Evolutionary conservation across 2,797 vertebrate genomes (phyloP).

Genomic region (Vultur gryphus): DNA sequence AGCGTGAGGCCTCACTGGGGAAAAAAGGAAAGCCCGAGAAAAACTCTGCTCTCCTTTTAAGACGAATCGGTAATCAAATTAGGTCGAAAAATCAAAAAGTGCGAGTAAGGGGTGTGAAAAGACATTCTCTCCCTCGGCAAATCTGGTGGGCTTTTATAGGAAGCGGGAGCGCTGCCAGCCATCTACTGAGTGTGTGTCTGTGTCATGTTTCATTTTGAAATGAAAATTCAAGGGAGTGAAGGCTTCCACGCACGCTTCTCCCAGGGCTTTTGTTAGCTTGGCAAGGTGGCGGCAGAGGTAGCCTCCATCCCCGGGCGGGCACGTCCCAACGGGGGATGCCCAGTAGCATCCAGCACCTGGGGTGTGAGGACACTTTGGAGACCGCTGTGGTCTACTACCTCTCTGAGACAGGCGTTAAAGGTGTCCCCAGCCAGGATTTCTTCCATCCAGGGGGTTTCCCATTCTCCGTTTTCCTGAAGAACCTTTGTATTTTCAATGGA

Average conservation of each 20-base stretch:
- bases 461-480: neutral
- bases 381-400: accelerated
- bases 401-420: neutral
- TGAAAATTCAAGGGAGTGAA: neutral
- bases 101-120: neutral
- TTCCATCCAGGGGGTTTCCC: neutral
- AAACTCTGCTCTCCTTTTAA: neutral
- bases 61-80: neutral
- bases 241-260: neutral
- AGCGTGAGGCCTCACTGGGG: neutral
- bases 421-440: neutral
- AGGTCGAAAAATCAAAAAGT: neutral
- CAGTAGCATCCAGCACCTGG: accelerated
- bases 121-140: accelerated
- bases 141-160: neutral
- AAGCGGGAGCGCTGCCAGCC: neutral
- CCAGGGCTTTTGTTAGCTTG: neutral
- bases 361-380: accelerated
- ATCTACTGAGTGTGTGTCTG: neutral
- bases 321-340: accelerated
- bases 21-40: neutral
- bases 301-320: neutral
- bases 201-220: neutral
- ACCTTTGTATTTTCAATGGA: neutral
- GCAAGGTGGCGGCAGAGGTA: neutral